Base-by-base conservation (phyloP, 1,140 invertebrate species). In the Drosophila pallidifrons region DNA sequence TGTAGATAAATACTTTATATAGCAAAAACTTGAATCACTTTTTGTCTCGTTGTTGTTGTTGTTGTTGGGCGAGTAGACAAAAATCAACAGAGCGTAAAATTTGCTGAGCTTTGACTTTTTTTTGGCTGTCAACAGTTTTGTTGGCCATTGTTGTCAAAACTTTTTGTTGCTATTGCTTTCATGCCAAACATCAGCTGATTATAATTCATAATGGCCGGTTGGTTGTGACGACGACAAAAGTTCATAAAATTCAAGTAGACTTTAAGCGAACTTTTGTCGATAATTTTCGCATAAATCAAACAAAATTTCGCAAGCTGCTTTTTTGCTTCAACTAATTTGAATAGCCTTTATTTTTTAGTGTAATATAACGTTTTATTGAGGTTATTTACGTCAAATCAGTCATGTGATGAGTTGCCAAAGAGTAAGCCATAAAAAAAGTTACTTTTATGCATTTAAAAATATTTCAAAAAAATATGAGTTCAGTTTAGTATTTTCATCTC, bases 41-140 rank as follows among this genome's bases (percentile, higher is more conserved):
- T 59, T 59, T 32, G 15, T 67, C 16, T 20, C 16, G 16, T 16
- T 28, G 1, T 41, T 11, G 7, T 41, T 3, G 38, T 41, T 13
- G 41, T 43, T 13, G 41, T 46, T 59, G 5, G 38, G 28, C 28
- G 25, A 16, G 15, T 49, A 47, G 73, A 64, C 68, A 16, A 58
- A 65, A 75, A 60, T 45, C 30, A 60, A 65, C 73, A 60, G 60
- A 58, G 73, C 54, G 41, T 35, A 59, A 55, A 30, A 75, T 59
- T 70, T 46, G 69, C 61, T 67, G 63, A 51, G 70, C 38, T 65
- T 71, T 45, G 59, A 61, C 16, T 70, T 70, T 52, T 41, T 65
- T 49, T 20, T 25, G 38, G 35, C 49, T 55, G 41, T 61, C 65
- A 54, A 59, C 49, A 59, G 58, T 45, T 30, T 69, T 61, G 16